Percentiles rank a stretch among this genome's conserved stretches.
Conservation (phyloP, 2,888 invertebrate species). For the Phymatocera aterrima region DNA sequence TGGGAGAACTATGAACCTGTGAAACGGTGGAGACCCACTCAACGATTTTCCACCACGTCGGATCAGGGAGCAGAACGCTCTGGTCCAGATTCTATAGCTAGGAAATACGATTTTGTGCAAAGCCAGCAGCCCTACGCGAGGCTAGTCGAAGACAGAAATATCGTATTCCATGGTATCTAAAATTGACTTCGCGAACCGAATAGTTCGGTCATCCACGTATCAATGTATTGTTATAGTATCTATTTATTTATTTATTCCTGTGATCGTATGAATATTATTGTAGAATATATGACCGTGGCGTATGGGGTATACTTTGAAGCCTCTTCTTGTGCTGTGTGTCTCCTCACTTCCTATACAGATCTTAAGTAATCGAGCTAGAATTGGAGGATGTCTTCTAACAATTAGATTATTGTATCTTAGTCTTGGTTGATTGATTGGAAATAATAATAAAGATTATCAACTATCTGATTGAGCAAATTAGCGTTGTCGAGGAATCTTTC, state of each 20-base stretch:
- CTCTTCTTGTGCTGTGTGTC: not conserved
- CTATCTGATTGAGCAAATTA: not conserved
- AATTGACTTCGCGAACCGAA: not conserved
- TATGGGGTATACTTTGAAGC: not conserved
- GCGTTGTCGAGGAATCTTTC: not conserved
- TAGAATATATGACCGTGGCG: not conserved
- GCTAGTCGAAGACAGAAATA: constrained; percentile 17
- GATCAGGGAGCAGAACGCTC: not conserved
- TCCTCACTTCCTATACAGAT: not conserved
- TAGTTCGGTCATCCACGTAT: not conserved
- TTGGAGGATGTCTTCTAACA: not conserved
- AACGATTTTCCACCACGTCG: not conserved
- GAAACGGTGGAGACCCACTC: constrained; percentile 12
- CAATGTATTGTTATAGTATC: not conserved
- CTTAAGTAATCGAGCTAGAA: not conserved
- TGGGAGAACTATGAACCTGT: constrained; percentile 60
- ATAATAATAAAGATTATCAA: not conserved
- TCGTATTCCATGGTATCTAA: constrained; percentile 13
- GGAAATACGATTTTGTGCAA: constrained; percentile 2
- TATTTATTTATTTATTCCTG: constrained; percentile 32
- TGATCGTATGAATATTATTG: not conserved
- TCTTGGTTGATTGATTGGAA: not conserved
- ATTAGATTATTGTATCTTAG: not conserved
- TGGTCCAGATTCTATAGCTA: not conserved
- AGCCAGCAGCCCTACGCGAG: constrained; percentile 13